Conservation (phyloP, 2,797 vertebrate species). For the Sebastes steindachneri region DNA sequence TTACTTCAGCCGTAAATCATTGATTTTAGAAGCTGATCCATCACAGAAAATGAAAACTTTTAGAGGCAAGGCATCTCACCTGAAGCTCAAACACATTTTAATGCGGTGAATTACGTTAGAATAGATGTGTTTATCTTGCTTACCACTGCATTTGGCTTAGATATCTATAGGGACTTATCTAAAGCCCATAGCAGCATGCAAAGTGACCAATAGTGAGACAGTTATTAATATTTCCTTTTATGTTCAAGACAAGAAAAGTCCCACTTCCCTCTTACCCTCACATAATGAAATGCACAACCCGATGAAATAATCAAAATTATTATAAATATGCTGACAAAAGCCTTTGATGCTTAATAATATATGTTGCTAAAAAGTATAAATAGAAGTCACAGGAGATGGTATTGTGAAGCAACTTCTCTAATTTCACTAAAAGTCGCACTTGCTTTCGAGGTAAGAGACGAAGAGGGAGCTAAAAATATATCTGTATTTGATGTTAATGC, state of each 20-base stretch:
- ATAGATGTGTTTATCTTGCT: conserved; percentile 48
- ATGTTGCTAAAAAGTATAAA: conserved; percentile 75
- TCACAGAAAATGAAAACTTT: conserved; percentile 34
- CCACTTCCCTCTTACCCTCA: conserved; percentile 29
- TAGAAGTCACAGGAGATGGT: conserved; percentile 76
- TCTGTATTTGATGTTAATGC: conserved; percentile 49
- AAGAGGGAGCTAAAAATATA: conserved; percentile 54
- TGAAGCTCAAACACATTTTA: not conserved
- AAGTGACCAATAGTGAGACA: conserved; percentile 61
- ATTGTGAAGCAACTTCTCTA: conserved; percentile 40
- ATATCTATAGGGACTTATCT: conserved; percentile 20
- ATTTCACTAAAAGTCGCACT: conserved; percentile 58
- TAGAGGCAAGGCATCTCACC: conserved; percentile 23
- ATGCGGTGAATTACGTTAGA: conserved; percentile 13
- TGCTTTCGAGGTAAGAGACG: conserved; percentile 76
- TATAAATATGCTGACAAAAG: conserved; percentile 71
- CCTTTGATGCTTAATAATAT: conserved; percentile 80
- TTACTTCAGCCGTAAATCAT: conserved; percentile 18
- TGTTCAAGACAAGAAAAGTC: conserved; percentile 45
- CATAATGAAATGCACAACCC: conserved; percentile 60
- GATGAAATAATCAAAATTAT: conserved; percentile 52
- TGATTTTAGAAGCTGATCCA: conserved; percentile 35
- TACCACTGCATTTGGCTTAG: conserved; percentile 35
- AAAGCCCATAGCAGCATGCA: conserved; percentile 44
- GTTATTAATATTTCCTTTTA: conserved; percentile 71